Percentiles rank a stretch among this genome's conserved stretches.
phyloP scores from a whole-genome alignment of 2,888 invertebrate species.

The Parasteatoda lunata region DNA sequence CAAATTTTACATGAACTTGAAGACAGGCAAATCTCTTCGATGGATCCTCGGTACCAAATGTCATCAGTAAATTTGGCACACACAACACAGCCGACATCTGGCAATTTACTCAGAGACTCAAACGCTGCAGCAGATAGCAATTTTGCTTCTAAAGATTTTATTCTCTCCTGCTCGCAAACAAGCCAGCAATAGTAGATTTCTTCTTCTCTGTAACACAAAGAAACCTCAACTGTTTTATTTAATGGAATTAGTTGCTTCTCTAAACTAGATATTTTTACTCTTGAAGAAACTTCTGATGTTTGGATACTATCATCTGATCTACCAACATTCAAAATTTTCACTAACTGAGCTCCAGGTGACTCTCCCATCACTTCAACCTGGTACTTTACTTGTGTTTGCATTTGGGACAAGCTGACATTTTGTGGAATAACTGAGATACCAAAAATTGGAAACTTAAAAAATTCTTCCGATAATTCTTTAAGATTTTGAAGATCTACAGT shows the following conservation, averaged over 20 bases:
- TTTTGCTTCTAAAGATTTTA: slow-evolving; percentile 1
- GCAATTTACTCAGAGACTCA: not conserved
- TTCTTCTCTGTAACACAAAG: slow-evolving; percentile 7
- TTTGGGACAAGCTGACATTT: not conserved
- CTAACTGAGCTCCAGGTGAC: not conserved
- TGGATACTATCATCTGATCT: slow-evolving; percentile 17
- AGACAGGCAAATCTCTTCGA: slow-evolving; percentile 6
- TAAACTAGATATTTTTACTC: slow-evolving; percentile 5
- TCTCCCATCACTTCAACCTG: slow-evolving; percentile 23
- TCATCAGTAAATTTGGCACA: slow-evolving; percentile 50
- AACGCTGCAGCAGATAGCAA: slow-evolving; percentile 16
- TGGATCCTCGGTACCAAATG: slow-evolving; percentile 41
- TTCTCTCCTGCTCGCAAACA: slow-evolving; percentile 6
- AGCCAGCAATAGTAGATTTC: slow-evolving; percentile 31
- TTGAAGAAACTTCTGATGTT: not conserved
- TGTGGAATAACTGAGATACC: slow-evolving; percentile 15
- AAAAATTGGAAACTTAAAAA: slow-evolving; percentile 30
- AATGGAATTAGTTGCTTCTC: slow-evolving; percentile 15
- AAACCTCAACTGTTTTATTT: slow-evolving; percentile 1
- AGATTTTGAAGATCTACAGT: slow-evolving; percentile 6
- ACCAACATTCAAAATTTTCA: slow-evolving; percentile 18
- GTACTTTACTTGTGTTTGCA: slow-evolving; percentile 3
- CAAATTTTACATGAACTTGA: slow-evolving; percentile 6
- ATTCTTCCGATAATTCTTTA: slow-evolving; percentile 31
- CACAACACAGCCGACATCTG: slow-evolving; percentile 34